Base-by-base conservation (phyloP, 2,113 vertebrate genomes). In the Crotophaga sulcirostris region DNA sequence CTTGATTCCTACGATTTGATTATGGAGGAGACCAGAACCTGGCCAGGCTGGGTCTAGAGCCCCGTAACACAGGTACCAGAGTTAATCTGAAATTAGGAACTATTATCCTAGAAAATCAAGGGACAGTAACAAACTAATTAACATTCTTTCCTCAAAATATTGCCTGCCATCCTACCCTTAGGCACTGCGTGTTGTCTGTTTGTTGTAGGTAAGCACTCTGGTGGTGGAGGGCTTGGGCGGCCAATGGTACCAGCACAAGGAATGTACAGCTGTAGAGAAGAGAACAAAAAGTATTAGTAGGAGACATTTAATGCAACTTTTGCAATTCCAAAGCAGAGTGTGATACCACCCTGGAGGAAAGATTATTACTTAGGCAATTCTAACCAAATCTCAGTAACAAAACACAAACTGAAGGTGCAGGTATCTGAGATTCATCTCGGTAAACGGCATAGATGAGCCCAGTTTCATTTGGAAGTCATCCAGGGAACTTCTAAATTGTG, bases 171-270 rank as follows among this genome's bases (percentile, higher is more conserved):
- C 45, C 52, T 52, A 23, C 16, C 18, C 13, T 56, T 40, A 69
- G 51, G 51, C 29, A 15, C 38, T 52, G 28, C 40, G 73, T 5
- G 24, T 0, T 68, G 12, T 3, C 52, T 64, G 13, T 68, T 56
- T 56, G 33, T 24, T 66, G 62, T 18, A 38, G 33, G 56, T 63
- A 34, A 75, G 33, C 9, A 12, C 14, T n/a, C 18, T 21, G 16
- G 7, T 51, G n/a, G 16, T 44, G 34, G 49, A 44, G 28, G 25
- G 20, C 55, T 58, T 33, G 16, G 25, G 55, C 4, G 5, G 26
- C 16, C 0, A 0, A 28, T 5, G 11, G 55, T 33, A 45, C 34
- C 34, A 38, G 38, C 1, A 1, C 20, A 38, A 45, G 0, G 0
- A 38, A 33, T 1, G 8, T 20, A 17, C 17, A 33, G 34, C 17